Evolutionary conservation across 2,113 vertebrate genomes (phyloP).

Genomic region (Ondatra zibethicus): DNA sequence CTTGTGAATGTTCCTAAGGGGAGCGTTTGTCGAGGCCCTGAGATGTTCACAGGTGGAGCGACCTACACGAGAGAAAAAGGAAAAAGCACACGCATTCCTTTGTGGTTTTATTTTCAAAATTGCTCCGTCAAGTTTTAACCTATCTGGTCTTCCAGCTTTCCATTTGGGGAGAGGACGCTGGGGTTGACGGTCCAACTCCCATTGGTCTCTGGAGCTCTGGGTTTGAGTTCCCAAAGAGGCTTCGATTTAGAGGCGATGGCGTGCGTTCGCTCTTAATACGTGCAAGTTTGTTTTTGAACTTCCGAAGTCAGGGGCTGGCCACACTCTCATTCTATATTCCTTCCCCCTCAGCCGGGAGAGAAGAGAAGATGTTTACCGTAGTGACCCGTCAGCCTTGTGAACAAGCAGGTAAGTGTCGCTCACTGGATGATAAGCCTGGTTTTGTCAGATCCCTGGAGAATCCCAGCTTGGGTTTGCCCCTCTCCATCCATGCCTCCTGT

Average conservation of each 20-base stretch:
- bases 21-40: not conserved
- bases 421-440: not conserved
- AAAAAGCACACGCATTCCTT: no score
- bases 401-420: slow-evolving; percentile 78
- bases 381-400: slow-evolving; percentile 55
- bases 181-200: not conserved
- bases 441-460: not conserved
- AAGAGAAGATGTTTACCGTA: slow-evolving; percentile 55
- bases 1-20: not conserved
- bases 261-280: not conserved
- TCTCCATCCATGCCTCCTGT: not conserved
- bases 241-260: not conserved
- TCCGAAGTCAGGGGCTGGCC: not conserved
- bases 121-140: not conserved
- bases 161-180: not conserved
- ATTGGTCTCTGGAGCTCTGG: not conserved
- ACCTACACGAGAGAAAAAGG: not conserved
- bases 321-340: not conserved
- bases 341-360: slow-evolving; percentile 49
- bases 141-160: not conserved
- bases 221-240: not conserved
- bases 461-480: not conserved
- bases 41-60: not conserved
- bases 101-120: not conserved
- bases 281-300: not conserved